Conservation (phyloP, 2,888 invertebrate species). For the Drosophila phalerata region DNA sequence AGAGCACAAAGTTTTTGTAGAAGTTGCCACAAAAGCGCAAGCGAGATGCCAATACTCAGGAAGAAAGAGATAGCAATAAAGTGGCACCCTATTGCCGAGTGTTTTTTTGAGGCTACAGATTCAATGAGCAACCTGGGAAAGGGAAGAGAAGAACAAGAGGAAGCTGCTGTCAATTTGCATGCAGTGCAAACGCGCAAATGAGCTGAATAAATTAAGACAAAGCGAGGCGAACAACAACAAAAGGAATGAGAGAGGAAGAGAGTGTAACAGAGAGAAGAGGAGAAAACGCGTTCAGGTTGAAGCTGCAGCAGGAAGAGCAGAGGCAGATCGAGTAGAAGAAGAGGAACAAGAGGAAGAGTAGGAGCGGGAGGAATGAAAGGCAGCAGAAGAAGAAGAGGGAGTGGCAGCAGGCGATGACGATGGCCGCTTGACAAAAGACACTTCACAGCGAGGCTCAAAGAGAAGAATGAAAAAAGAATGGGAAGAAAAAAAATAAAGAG, state of each 20-base stretch:
- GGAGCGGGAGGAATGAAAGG: slow-evolving; percentile 27
- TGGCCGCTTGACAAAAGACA: slow-evolving; percentile 78
- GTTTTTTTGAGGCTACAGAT: not conserved
- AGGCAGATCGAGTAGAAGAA: slow-evolving; percentile 26
- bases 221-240: slow-evolving; percentile 25
- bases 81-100: not conserved
- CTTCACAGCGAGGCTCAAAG: slow-evolving; percentile 35
- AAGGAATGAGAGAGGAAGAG: too few species aligned
- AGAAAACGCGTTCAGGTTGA: slow-evolving; percentile 43
- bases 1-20: slow-evolving; percentile 6
- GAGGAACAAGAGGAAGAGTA: slow-evolving; percentile 1
- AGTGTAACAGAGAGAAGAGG: not conserved
- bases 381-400: slow-evolving; percentile 27
- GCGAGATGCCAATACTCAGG: slow-evolving; percentile 1
- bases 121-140: not conserved
- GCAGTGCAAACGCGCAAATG: slow-evolving; percentile 63
- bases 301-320: slow-evolving; percentile 40
- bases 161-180: slow-evolving; percentile 51
- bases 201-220: slow-evolving; percentile 72
- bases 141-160: not conserved
- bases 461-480: slow-evolving; percentile 15
- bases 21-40: slow-evolving; percentile 18
- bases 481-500: slow-evolving; percentile 12
- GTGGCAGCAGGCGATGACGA: slow-evolving; percentile 61
- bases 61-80: slow-evolving; percentile 2